Evolutionary conservation across 2,113 vertebrate genomes (phyloP), one percentile per base, ranked within the genome.

Genomic region (Apistogramma diplotaenia): DNA sequence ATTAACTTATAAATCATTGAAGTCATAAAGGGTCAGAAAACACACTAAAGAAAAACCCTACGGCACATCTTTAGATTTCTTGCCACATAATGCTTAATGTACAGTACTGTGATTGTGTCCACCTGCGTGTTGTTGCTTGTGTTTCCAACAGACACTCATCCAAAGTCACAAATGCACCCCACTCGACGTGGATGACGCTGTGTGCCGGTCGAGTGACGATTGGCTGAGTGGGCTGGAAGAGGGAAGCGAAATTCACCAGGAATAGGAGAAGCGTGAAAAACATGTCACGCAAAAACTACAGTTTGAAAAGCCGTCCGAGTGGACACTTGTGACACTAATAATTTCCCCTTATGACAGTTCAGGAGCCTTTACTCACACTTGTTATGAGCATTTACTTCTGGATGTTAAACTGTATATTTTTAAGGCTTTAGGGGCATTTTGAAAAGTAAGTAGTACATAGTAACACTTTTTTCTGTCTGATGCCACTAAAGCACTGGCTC

Each of bases 121-220:
- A 37, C 11, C 11, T 37, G 35, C 35, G 4, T 37, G 9, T 2
- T 37, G 10, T 37, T 37, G 35, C 10, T 4, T 37, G 3, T 37
- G 2, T 12, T 62, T 2, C 40, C 35, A 62, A 25, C 35, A 33
- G 15, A 40, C 0, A 65, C 13, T 25, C 9, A 35, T 49, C 15
- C 6, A 6, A 49, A 49, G 7, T 49, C 43, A 15, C 43, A 18
- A 18, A 2, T 25, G 21, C 16, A 15, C 0, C 8, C 43, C 16
- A 8, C 25, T 65, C 1, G 5, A 35, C 33, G 33, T 35, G 33
- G 33, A 35, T 65, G 60, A 65, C 40, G 35, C 40, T 1, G 40
- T 25, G 35, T 8, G 40, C 1, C 0, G 8, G 21, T 43, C 61
- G 9, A 65, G 43, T 65, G 37, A 13, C 43, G 35, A 65, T 6